Conservation (phyloP, 1,140 invertebrate genomes). For the Zaprionus ghesquierei region DNA sequence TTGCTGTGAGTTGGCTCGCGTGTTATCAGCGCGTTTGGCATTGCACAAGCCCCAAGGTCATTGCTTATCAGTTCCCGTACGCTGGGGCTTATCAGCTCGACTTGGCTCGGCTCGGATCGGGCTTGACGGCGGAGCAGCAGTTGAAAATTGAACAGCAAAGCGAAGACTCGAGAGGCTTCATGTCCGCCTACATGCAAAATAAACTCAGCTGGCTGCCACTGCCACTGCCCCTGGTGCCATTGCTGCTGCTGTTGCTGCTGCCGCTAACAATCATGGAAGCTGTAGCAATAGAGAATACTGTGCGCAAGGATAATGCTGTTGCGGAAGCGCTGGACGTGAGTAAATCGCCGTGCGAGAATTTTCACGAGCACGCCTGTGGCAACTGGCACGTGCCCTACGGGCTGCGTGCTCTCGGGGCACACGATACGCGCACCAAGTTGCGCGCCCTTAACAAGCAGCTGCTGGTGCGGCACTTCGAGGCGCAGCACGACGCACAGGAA, state of each 20-base stretch:
- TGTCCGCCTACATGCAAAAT: neutral
- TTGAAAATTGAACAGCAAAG: neutral
- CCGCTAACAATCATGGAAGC: neutral
- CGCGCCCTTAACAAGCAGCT: constrained; percentile 57
- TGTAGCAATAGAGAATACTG: too few relatives aligned
- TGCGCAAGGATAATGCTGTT: too few relatives aligned
- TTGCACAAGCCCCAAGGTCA: neutral
- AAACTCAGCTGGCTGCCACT: neutral
- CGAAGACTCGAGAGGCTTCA: neutral
- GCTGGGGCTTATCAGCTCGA: neutral
- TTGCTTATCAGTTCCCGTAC: neutral
- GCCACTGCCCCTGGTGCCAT: neutral
- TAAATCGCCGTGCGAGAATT: constrained; percentile 56
- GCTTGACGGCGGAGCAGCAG: neutral
- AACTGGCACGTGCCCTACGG: constrained; percentile 55
- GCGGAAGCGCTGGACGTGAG: constrained; percentile 41
- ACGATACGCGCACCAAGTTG: constrained; percentile 56
- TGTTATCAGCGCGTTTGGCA: neutral
- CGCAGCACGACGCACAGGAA: neutral
- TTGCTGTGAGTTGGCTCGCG: neutral
- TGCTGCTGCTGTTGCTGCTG: neutral
- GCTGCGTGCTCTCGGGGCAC: constrained; percentile 46
- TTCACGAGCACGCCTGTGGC: constrained; percentile 69
- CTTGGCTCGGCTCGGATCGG: neutral
- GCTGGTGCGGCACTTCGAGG: constrained; percentile 47